These are phyloP conservation scores for Malurus cyaneus DNA, from an alignment of 2,113 vertebrate species.

Conservation along the genomic window DNA sequence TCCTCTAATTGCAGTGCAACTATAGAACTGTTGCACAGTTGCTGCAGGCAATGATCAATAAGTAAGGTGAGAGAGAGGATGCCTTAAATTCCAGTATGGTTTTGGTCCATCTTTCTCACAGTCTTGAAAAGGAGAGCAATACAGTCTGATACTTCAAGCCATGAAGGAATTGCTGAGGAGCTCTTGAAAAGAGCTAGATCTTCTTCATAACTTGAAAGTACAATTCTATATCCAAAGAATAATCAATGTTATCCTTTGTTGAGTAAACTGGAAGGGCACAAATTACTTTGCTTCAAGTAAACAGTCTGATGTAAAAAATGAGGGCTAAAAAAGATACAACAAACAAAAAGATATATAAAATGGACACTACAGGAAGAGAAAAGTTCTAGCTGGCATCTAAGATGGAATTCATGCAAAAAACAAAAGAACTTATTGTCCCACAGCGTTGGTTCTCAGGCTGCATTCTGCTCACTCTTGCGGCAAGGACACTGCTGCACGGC, in stretches of 20 bases:
- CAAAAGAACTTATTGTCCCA: slow-evolving; percentile 29
- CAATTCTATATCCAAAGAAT: not conserved
- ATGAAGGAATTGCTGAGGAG: not conserved
- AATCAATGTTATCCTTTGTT: not conserved
- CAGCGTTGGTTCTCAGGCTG: not conserved
- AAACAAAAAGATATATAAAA: not conserved
- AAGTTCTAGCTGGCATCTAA: slow-evolving; percentile 23
- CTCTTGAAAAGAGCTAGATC: not conserved
- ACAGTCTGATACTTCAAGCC: not conserved
- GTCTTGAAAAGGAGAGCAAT: not conserved
- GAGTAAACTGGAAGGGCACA: not conserved
- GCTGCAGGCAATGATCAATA: not conserved
- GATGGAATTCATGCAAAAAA: not conserved
- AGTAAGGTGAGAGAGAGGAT: not conserved
- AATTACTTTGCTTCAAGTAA: not conserved
- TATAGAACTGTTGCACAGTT: not conserved
- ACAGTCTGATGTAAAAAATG: not conserved
- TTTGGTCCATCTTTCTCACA: not conserved
- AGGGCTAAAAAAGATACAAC: not conserved
- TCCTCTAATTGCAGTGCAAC: not conserved
- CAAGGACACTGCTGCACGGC: not conserved
- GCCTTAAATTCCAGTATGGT: not conserved
- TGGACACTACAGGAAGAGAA: not conserved
- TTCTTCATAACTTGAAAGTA: not conserved
- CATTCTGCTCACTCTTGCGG: not conserved